Base-by-base conservation (phyloP, 2,113 vertebrate species). In the Talpa occidentalis region DNA sequence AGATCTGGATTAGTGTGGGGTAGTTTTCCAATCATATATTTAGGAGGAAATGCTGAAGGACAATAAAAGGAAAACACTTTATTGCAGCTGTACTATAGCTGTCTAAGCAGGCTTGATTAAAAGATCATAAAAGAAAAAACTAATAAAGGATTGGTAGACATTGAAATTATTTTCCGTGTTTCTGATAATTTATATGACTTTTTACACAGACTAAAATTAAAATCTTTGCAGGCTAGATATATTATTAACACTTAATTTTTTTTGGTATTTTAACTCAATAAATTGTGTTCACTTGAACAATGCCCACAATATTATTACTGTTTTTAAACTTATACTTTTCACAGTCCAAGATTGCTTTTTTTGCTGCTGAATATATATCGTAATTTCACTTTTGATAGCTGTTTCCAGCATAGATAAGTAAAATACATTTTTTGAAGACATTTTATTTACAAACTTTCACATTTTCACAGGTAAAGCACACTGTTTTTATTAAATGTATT, bases 141-240 rank as follows among this genome's bases (percentile, higher is more conserved):
- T 74, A 83, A 92, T 6, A 70, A 37, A 85, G 9, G 35, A 72
- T 88, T 76, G 32, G 0, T 52, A 69, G 47, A 72, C 10, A 17
- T 6, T 91, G 32, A 12, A 6, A 10, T 59, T 60, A 26, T 49
- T 90, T 62, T 86, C 40, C n/a, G 17, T 62, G 40, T 76, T 67
- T 80, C 11, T 77, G 6, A 70, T 77, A 42, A 42, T 93, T 42
- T 49, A 35, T 22, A 37, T 59, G 42, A 1, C 19, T 81, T 14
- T 78, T 93, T 56, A 66, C 14, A 47, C 9, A 85, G 32, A 44
- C 90, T 88, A 62, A 74, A 96, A 60, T 37, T 64, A 88, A 72
- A 79, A 49, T 54, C 30, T 91, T 93, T 70, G 28, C 10, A 44
- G 15, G 19, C 9, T 37, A 86, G 9, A 67, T 64, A 52, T 44